Conservation (phyloP, 1,140 invertebrate genomes). For the Drosophila virilis region DNA sequence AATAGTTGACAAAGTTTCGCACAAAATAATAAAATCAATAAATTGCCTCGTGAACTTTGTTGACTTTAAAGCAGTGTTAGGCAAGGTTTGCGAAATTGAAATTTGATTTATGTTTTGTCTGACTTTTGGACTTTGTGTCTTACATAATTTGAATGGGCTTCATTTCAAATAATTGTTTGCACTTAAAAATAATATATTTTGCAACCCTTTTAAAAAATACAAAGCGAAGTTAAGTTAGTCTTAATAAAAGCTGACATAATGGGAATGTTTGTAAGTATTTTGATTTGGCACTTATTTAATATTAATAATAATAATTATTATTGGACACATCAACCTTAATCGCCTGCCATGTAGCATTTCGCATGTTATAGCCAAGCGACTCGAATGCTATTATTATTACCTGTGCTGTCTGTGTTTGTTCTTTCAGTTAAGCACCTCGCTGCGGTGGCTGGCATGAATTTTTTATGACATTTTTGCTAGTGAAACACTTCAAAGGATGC, state of each 20-base stretch:
- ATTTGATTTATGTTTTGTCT: constrained; percentile 39
- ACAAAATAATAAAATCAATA: constrained; percentile 67
- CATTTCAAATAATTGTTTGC: not conserved
- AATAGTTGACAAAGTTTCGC: constrained; percentile 58
- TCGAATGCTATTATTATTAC: constrained; percentile 4
- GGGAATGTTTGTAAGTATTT: not conserved
- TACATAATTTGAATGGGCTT: constrained; percentile 22
- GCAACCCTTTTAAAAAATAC: too few species aligned
- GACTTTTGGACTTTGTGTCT: not conserved
- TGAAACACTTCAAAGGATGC: constrained; percentile 54
- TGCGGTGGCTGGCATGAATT: constrained; percentile 66
- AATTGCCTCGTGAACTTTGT: constrained; percentile 51
- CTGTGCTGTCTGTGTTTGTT: constrained; percentile 19
- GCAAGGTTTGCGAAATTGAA: constrained; percentile 30
- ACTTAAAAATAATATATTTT: not conserved
- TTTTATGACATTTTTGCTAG: constrained; percentile 69
- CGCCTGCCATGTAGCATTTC: not conserved
- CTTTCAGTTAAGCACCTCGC: constrained; percentile 40
- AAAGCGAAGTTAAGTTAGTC: too few species aligned
- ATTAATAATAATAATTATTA: too few species aligned
- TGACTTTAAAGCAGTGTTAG: constrained; percentile 45
- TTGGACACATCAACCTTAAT: not conserved
- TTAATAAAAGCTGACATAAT: not conserved
- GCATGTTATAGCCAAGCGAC: constrained; percentile 10
- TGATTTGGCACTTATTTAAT: not conserved